Conservation (phyloP, 2,797 vertebrate species). For the Cryptoblepharus egeriae region DNA sequence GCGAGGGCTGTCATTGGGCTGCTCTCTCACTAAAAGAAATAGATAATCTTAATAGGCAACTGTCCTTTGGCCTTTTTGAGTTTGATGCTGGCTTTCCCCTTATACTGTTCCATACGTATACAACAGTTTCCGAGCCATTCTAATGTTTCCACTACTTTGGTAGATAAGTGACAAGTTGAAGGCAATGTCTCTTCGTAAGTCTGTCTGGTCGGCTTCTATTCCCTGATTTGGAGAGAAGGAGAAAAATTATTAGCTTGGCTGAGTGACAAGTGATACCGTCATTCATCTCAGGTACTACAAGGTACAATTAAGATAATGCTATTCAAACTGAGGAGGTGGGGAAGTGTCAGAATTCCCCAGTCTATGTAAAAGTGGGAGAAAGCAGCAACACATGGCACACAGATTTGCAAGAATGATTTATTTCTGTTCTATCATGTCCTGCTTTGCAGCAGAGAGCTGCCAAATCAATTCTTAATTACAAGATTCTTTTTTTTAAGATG, state of each 20-base stretch:
- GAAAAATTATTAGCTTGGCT: not conserved
- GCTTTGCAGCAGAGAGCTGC: not conserved
- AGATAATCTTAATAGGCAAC: not conserved
- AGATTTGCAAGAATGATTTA: not conserved
- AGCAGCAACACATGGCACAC: no score
- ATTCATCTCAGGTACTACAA: no score
- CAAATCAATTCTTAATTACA: not conserved
- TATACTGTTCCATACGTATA: slow-evolving; percentile 80
- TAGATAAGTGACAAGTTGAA: slow-evolving; percentile 89
- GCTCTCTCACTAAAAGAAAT: not conserved
- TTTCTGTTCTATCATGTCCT: not conserved
- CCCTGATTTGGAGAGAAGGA: slow-evolving; percentile 73
- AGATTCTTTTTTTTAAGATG: not conserved
- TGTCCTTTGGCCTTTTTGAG: not conserved
- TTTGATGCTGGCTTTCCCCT: slow-evolving; percentile 22
- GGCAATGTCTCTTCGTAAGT: slow-evolving; percentile 85
- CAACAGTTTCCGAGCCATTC: slow-evolving; percentile 82
- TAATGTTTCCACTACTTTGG: slow-evolving; percentile 84
- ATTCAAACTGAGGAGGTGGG: no score
- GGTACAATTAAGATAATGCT: no score
- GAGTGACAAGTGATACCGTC: not conserved
- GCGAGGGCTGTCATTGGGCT: not conserved
- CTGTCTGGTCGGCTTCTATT: slow-evolving; percentile 86
- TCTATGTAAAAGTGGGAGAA: no score
- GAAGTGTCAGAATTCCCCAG: no score